Evolutionary conservation across 1,140 invertebrate species (phyloP), one percentile per base, ranked within the genome.

Genomic region (Pantala flavescens): DNA sequence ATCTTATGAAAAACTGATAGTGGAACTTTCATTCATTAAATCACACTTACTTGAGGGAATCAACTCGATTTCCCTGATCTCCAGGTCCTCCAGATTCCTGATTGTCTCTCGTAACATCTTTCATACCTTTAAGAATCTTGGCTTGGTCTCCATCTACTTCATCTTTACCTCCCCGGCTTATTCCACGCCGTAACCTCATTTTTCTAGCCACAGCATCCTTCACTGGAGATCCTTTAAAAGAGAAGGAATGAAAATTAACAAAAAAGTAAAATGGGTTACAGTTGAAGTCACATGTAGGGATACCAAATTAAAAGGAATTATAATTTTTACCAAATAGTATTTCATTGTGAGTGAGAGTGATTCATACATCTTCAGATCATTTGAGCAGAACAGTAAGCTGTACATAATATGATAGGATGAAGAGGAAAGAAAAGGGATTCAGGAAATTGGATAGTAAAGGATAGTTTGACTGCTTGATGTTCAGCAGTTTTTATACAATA

Each of bases 91-190:
- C 78, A 87, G 88, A 78, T 92, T 89, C 81, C 12, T 19, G 16
- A 14, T 94, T 93, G 42, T 95, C 94, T 83, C 95, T 96, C 16
- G 96, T 96, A 76, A 98, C 90, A 80, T 98, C 96, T 85, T 97
- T 96, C 97, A 99, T 98, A 70, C 97, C 95, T 84, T 96, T 96
- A 0, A 98, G 84, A 78, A 98, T 97, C 84, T 98, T 96, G 2
- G 95, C 94, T 78, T 95, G 94, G 84, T 96, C 95, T 81, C 93
- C 92, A 81, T 97, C 94, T 76, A 91, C 93, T 80, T 91, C 93
- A 78, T 90, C 90, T 72, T 87, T 84, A 36, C 78, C 63, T 76
- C 84, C 83, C 76, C 90, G 86, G 70, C 86, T 84, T 3, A 63
- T 63, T 19, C 90, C 86, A 76, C 93, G 86, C 49, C 94, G 86